Evolutionary conservation across 1,140 invertebrate genomes (phyloP).

Genomic region (Aporrectodea caliginosa): DNA sequence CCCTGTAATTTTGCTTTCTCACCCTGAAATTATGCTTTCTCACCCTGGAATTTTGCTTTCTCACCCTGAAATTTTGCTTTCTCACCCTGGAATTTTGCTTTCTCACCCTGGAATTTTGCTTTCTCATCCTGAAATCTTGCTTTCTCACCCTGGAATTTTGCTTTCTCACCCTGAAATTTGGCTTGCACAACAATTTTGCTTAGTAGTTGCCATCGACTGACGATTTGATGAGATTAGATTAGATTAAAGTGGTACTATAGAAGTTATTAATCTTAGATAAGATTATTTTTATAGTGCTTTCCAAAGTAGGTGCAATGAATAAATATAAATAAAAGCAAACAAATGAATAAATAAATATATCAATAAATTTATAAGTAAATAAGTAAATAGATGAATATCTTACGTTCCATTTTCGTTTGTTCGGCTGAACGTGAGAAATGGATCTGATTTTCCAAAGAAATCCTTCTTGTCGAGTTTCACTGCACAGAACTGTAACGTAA

Average conservation of each 20-base stretch:
- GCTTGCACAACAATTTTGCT: neutral
- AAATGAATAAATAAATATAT: neutral
- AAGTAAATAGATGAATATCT: neutral
- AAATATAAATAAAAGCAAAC: too few species aligned
- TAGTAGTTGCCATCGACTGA: neutral
- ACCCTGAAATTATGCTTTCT: too few species aligned
- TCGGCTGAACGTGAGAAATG: constrained; percentile 59
- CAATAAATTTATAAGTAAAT: neutral
- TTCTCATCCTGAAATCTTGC: too few species aligned
- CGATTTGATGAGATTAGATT: neutral
- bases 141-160: too few species aligned
- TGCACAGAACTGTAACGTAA: constrained; percentile 56
- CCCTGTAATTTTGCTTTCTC: too few species aligned
- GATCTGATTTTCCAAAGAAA: constrained; percentile 61
- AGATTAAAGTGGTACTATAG: neutral
- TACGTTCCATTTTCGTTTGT: constrained; percentile 57
- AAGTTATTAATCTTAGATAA: neutral
- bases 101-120: too few species aligned
- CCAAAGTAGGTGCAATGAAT: too few species aligned
- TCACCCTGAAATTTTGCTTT: too few species aligned
- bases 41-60: too few species aligned
- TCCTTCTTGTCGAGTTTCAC: constrained; percentile 60
- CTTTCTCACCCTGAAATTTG: too few species aligned
- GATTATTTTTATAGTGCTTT: neutral
- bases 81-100: too few species aligned